Percentiles rank a stretch among this genome's conserved stretches.
These are phyloP conservation scores for Xanthorhoe designata DNA, from an alignment of 2,888 invertebrate genomes.

Conservation along the genomic window DNA sequence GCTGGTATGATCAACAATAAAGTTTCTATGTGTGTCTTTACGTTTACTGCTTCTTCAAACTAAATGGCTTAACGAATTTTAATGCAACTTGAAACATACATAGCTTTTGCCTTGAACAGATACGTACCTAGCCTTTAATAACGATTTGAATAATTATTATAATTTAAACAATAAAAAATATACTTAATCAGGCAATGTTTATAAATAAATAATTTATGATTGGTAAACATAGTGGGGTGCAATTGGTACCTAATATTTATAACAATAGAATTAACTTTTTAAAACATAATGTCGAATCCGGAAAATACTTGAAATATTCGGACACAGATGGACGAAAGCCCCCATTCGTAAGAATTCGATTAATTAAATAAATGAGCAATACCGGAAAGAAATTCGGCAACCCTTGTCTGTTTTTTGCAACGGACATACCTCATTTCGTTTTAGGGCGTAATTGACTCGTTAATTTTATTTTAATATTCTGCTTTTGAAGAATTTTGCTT, in stretches of 20 bases:
- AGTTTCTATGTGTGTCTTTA: too few relatives aligned
- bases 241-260: background rate
- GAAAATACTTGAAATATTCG: conserved; percentile 69
- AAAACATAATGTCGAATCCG: background rate
- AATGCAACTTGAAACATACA: too few relatives aligned
- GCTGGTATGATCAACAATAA: too few relatives aligned
- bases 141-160: too few relatives aligned
- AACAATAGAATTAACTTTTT: background rate
- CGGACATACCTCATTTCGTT: conserved; percentile 76
- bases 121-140: too few relatives aligned
- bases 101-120: too few relatives aligned
- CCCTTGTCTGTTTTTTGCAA: conserved; percentile 79
- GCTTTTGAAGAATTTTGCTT: conserved; percentile 52
- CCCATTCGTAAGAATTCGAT: conserved; percentile 82
- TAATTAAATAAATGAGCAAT: conserved; percentile 83
- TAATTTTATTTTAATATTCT: conserved; percentile 72
- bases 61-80: too few relatives aligned
- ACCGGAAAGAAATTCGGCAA: conserved; percentile 78
- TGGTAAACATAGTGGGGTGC: too few relatives aligned
- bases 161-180: too few relatives aligned
- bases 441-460: conserved; percentile 76
- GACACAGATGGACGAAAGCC: conserved; percentile 66
- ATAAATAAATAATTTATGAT: too few relatives aligned
- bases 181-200: too few relatives aligned
- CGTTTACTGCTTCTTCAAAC: too few relatives aligned